Evolutionary conservation across 2,888 invertebrate genomes (phyloP), one percentile per base, ranked within the genome.

Genomic region (Cinara cedri): DNA sequence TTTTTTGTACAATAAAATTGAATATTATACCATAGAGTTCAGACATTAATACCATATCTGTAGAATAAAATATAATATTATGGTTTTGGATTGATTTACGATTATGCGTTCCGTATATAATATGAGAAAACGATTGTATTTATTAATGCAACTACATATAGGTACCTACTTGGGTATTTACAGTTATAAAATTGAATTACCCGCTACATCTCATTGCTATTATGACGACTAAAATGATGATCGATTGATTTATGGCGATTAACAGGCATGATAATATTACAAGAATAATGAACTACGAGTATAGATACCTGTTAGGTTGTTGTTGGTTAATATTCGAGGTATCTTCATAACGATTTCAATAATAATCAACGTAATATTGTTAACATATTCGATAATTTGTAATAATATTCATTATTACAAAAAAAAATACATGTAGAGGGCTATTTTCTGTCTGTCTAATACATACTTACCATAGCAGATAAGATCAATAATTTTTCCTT

Each of bases 81-180:
- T 21, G 34, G 3, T 54, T 70, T 19, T 55, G 16, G 42, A 24
- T 71, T 51, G 44, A 24, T 71, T 55, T 71, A 71, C 16, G 55
- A 44, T n/a, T n/a, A n/a, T n/a, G n/a, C n/a, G n/a, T n/a, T n/a
- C 14, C 16, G 14, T n/a, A 57, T 57, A 11, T n/a, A n/a, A n/a
- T n/a, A 57, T 57, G n/a, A 46, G 21, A 57, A 71, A 71, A 16
- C 9, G 24, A 24, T 24, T 21, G 21, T 46, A 44, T 57, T 13
- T 16, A 44, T 71, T 44, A 55, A 42, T 6, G 49, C n/a, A 13
- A 34, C 34, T 34, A 34, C 6, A 34, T 34, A 34, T 6, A 34
- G 34, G 34, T 34, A 34, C 6, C 6, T 34, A 34, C 34, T 34
- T 34, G 34, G 34, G 34, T 70, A 51, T 70, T 54, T 34, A 34